Evolutionary conservation across 2,888 invertebrate species (phyloP).

Genomic region (Dugesia japonica): DNA sequence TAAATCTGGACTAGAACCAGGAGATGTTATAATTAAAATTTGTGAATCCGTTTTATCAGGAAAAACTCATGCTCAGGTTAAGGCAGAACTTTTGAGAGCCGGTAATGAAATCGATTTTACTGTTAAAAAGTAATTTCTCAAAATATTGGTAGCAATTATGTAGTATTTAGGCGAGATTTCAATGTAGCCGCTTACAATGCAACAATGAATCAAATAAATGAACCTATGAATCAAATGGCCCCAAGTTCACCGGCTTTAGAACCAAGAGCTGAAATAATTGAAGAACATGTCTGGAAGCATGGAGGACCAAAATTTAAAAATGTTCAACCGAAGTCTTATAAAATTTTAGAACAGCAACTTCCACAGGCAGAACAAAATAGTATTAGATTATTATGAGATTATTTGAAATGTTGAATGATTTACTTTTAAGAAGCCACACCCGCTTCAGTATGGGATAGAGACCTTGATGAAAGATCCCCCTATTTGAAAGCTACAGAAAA

Average conservation of each 20-base stretch:
- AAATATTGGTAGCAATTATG: neutral
- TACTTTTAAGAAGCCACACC: conserved; percentile 38
- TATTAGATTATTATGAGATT: neutral
- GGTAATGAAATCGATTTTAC: conserved; percentile 39
- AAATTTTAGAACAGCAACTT: conserved; percentile 42
- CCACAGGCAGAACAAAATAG: conserved; percentile 29
- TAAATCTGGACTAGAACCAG: conserved; percentile 35
- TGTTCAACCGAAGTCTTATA: conserved; percentile 44
- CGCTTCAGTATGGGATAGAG: conserved; percentile 45
- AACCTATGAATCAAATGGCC: conserved; percentile 17
- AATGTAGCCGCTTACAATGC: conserved; percentile 34
- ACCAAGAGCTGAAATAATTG: conserved; percentile 37
- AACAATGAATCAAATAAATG: conserved; percentile 28
- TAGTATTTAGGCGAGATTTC: conserved; percentile 29
- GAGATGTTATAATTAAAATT: conserved; percentile 37
- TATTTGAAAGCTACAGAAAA: conserved; percentile 41
- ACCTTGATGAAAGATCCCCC: conserved; percentile 41
- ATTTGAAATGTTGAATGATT: neutral
- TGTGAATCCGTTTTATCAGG: conserved; percentile 36
- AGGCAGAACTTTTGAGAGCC: conserved; percentile 38
- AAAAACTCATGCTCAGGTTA: conserved; percentile 37
- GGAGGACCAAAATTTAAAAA: conserved; percentile 42
- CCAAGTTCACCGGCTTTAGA: conserved; percentile 25
- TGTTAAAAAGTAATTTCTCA: conserved; percentile 37
- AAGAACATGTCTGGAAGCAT: conserved; percentile 34